phyloP scores from a whole-genome alignment of 2,113 vertebrate genomes.

The rat (Rattus norvegicus) region GRCr8 NC_086021.1:140774501-140775000 shows the following conservation, averaged over 20 bases:
- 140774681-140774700: background rate
- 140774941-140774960: background rate
- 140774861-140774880: background rate
- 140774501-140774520: too few relatives aligned
- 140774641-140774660: too few relatives aligned
- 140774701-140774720: background rate
- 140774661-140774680: too few relatives aligned
- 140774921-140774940: background rate
- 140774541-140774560: too few relatives aligned
- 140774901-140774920: background rate
- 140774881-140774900: background rate
- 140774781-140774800: background rate
- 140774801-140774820: background rate
- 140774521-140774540: too few relatives aligned
- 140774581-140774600: too few relatives aligned
- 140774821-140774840: background rate
- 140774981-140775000: background rate
- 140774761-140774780: slow-evolving; percentile 42
- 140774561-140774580: too few relatives aligned
- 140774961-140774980: slow-evolving; percentile 33
- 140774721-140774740: background rate
- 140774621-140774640: too few relatives aligned
- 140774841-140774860: background rate
- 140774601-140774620: too few relatives aligned
- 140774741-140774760: background rate